Evolutionary conservation across 1,140 invertebrate species (phyloP).

Genomic region (Capitella teleta): DNA sequence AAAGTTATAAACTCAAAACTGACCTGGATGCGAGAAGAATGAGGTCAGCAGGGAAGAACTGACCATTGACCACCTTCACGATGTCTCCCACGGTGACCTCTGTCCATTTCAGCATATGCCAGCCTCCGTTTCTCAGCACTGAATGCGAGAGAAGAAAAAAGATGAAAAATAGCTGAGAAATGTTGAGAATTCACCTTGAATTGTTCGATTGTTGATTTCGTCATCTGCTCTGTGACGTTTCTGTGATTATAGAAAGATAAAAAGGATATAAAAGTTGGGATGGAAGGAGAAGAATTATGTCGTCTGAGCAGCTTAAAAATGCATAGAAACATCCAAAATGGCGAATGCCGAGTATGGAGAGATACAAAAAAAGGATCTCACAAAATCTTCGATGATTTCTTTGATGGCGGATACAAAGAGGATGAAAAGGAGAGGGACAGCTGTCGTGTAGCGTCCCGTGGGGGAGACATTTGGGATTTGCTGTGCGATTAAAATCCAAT

Average conservation of each 20-base stretch:
- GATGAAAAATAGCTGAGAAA: not conserved
- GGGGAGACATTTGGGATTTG: conserved; percentile 44
- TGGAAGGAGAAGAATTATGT: too few relatives aligned
- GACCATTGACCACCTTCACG: conserved; percentile 61
- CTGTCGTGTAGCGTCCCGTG: conserved; percentile 52
- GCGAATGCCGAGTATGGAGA: too few relatives aligned
- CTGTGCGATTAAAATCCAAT: conserved; percentile 18
- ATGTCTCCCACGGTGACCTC: conserved; percentile 82
- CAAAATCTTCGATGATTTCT: conserved; percentile 90
- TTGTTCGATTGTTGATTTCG: conserved; percentile 32
- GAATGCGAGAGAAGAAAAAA: conserved; percentile 23
- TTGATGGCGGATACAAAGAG: conserved; percentile 90
- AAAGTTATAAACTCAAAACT: too few relatives aligned
- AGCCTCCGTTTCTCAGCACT: conserved; percentile 53
- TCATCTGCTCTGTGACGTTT: conserved; percentile 40
- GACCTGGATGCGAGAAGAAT: conserved; percentile 58
- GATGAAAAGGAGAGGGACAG: conserved; percentile 65
- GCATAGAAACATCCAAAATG: too few relatives aligned
- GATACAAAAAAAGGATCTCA: too few relatives aligned
- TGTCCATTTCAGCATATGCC: conserved; percentile 78
- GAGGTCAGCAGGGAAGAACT: conserved; percentile 63
- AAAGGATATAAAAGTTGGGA: too few relatives aligned
- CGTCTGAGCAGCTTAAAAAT: too few relatives aligned
- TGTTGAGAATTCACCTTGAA: conserved; percentile 21
- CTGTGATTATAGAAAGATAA: conserved; percentile 16